Evolutionary conservation across 2,113 vertebrate species (phyloP), one percentile per base, ranked within the genome.

Genomic region (Phocoena sinus): DNA sequence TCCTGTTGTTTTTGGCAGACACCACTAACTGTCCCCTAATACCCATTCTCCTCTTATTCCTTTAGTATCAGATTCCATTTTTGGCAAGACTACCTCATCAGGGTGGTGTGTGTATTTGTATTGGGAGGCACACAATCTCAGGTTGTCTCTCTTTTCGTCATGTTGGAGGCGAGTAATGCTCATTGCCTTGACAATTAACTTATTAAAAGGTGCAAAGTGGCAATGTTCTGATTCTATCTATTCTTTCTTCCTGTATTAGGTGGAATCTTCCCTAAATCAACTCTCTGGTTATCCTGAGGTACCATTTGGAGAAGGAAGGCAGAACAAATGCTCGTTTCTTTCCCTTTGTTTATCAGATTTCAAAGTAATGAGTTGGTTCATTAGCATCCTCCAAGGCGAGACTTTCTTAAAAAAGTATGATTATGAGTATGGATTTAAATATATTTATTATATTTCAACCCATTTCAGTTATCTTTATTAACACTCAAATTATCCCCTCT

Each of bases 81-180:
- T 31, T 23, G 13, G 44, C 77, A 33, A 94, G 56, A 73, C n/a
- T 10, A 4, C 33, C 20, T 81, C 56, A 7, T 36, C 33, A 0
- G 5, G n/a, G 41, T 15, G 26, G n/a, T 6, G 26, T 87, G 20
- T 89, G 20, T 2, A 2, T 76, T 85, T 62, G 56, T 50, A 0
- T 20, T 28, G 4, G 25, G 20, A 53, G 28, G 68, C 8, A 53
- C 26, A 33, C 12, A 8, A 23, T 33, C 26, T 77, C 12, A 2
- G 21, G 5, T 73, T 65, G 86, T 65, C 67, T 74, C 67, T 74
- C 60, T 67, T 53, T 41, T 25, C 14, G 28, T 53, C 28, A 36
- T 1, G 23, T 28, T 36, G 36, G 44, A 41, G 3, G 11, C 17
- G 2, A 0, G 7, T 8, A 13, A 23, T 28, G 1, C 60, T 86